Conservation (phyloP, 2,888 invertebrate genomes). For the Lepidocyrtinus sp. region DNA sequence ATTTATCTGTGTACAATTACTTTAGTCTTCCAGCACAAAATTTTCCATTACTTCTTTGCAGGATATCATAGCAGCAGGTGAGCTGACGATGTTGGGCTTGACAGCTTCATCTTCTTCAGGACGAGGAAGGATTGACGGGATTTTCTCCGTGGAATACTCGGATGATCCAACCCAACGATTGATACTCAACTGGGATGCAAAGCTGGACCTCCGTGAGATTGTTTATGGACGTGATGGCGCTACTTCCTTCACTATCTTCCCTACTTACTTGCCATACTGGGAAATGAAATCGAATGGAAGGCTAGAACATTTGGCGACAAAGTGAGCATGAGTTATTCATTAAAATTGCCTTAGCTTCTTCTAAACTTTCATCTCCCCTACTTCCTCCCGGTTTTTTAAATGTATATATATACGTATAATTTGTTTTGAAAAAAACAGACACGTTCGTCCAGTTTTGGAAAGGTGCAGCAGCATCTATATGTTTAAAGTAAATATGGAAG, state of each 20-base stretch:
- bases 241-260: neutral
- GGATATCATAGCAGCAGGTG: constrained; percentile 64
- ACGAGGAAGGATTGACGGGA: constrained; percentile 63
- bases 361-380: constrained; percentile 37
- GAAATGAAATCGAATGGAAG: constrained; percentile 62
- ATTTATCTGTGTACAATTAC: constrained; percentile 50
- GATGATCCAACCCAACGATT: constrained; percentile 66
- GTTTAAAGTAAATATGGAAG: neutral
- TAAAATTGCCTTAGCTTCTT: constrained; percentile 63
- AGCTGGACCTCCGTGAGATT: constrained; percentile 56
- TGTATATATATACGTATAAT: neutral
- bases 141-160: constrained; percentile 67
- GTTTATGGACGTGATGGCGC: constrained; percentile 40
- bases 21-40: constrained; percentile 33
- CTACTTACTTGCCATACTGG: constrained; percentile 62
- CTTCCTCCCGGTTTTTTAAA: neutral
- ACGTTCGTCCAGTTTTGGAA: constrained; percentile 49
- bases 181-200: constrained; percentile 62
- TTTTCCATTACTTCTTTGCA: constrained; percentile 53
- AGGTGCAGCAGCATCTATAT: constrained; percentile 35
- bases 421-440: constrained; percentile 42
- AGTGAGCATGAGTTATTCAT: constrained; percentile 70
- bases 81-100: constrained; percentile 59
- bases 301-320: constrained; percentile 68
- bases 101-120: constrained; percentile 60